These are phyloP conservation scores for Amazona guildingii DNA, from an alignment of 2,113 vertebrate genomes.

Conservation along the genomic window DNA sequence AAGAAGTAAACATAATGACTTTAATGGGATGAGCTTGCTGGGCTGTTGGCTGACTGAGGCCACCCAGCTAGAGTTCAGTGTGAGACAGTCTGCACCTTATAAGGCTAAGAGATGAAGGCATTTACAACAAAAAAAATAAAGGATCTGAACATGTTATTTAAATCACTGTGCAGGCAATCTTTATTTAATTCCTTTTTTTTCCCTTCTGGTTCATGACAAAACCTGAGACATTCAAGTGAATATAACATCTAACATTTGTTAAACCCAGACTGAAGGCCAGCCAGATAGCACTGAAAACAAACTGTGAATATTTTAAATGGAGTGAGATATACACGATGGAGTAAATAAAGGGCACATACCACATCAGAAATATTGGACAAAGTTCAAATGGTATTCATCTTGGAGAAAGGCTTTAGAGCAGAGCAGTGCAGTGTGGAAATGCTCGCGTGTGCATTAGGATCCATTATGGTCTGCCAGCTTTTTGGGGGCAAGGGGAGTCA, in stretches of 20 bases:
- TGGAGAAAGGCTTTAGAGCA: slow-evolving; percentile 21
- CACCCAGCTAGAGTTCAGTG: slow-evolving; percentile 58
- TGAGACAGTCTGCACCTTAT: slow-evolving; percentile 64
- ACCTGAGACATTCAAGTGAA: slow-evolving; percentile 53
- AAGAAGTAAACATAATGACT: slow-evolving; percentile 67
- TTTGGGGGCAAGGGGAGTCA: background rate
- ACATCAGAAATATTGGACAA: slow-evolving; percentile 55
- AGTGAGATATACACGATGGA: slow-evolving; percentile 63
- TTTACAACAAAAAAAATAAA: slow-evolving; percentile 58
- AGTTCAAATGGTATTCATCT: slow-evolving; percentile 54
- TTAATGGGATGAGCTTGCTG: slow-evolving; percentile 54
- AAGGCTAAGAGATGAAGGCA: slow-evolving; percentile 64
- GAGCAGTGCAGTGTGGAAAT: background rate
- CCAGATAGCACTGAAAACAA: slow-evolving; percentile 66
- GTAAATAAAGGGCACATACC: slow-evolving; percentile 67
- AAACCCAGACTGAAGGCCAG: slow-evolving; percentile 56
- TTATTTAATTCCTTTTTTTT: background rate
- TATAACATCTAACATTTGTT: slow-evolving; percentile 49
- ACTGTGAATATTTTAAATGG: slow-evolving; percentile 66
- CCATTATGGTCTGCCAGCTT: background rate
- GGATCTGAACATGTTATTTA: slow-evolving; percentile 46
- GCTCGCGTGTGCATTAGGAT: background rate
- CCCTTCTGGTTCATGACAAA: slow-evolving; percentile 49
- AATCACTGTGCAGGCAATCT: slow-evolving; percentile 26
- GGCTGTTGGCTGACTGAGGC: slow-evolving; percentile 60